These are phyloP conservation scores for Brachionus paranguensis DNA, from an alignment of 1,140 invertebrate genomes.

Conservation along the genomic window DNA sequence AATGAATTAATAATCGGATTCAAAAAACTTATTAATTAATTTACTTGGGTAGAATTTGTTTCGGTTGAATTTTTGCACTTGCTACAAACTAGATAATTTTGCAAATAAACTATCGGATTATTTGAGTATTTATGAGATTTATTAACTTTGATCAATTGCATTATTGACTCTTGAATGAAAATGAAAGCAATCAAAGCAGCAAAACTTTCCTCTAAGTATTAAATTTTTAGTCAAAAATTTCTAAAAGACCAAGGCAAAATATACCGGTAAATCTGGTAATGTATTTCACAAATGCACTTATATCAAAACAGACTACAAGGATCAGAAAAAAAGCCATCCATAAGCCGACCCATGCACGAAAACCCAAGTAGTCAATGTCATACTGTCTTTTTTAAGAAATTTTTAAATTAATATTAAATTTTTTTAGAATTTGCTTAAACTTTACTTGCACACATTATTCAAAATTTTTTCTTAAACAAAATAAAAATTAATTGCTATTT, in stretches of 20 bases:
- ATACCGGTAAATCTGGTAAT: slow-evolving; percentile 71
- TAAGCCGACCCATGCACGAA: slow-evolving; percentile 91
- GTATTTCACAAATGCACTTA: slow-evolving; percentile 93
- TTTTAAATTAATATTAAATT: not conserved
- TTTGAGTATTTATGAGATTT: not conserved
- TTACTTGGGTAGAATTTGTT: not conserved
- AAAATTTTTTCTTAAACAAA: slow-evolving; percentile 51
- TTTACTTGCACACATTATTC: slow-evolving; percentile 62
- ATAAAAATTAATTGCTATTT: slow-evolving; percentile 43
- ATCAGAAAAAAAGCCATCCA: slow-evolving; percentile 85
- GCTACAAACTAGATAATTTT: not conserved
- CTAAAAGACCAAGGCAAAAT: not conserved
- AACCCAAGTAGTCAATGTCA: slow-evolving; percentile 81
- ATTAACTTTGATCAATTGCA: slow-evolving; percentile 52
- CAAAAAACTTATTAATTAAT: not conserved
- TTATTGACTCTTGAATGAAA: slow-evolving; percentile 89
- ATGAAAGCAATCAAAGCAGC: slow-evolving; percentile 97
- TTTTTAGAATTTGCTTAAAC: not conserved
- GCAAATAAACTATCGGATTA: not conserved
- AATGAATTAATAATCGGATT: not conserved
- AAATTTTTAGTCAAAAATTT: not conserved
- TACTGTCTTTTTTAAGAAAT: slow-evolving; percentile 62
- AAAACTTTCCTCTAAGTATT: slow-evolving; percentile 80
- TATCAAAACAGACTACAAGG: slow-evolving; percentile 85
- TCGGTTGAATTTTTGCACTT: not conserved